Percentiles rank a stretch among this genome's conserved stretches.
Evolutionary conservation across 2,113 vertebrate species (phyloP).

Genomic region (Actenoides hombroni): DNA sequence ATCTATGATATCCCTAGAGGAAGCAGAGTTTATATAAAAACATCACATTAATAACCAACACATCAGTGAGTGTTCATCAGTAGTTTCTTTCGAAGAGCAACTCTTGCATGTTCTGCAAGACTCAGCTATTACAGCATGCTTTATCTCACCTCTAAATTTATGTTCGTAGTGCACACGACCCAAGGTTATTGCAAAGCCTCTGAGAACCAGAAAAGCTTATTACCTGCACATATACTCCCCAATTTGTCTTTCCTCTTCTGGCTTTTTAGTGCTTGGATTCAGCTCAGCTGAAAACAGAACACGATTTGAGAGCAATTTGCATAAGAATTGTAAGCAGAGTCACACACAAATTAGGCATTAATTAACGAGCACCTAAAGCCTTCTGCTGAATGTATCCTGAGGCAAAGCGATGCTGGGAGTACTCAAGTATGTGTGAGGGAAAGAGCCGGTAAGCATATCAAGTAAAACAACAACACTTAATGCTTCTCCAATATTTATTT

Average conservation of each 20-base stretch:
- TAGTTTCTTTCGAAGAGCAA: background rate
- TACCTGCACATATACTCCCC: background rate
- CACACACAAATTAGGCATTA: slow-evolving; percentile 31
- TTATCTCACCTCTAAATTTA: slow-evolving; percentile 10
- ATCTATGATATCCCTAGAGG: background rate
- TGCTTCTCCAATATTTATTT: background rate
- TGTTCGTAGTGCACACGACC: background rate
- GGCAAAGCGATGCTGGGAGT: background rate
- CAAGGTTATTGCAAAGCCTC: background rate
- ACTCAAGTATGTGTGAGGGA: background rate
- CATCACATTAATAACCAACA: background rate
- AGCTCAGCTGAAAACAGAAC: background rate
- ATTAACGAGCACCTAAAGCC: slow-evolving; percentile 26
- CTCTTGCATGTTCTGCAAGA: background rate
- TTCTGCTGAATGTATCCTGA: background rate
- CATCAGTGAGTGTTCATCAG: background rate
- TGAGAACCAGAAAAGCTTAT: background rate
- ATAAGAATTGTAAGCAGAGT: slow-evolving; percentile 21
- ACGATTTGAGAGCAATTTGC: slow-evolving; percentile 17
- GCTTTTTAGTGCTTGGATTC: background rate
- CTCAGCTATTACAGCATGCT: background rate
- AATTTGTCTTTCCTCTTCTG: background rate
- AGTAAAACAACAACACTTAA: background rate
- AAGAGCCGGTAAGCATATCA: background rate
- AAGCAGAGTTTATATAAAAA: background rate